Evolutionary conservation across 1,140 invertebrate species (phyloP), one percentile per base, ranked within the genome.

Genomic region (Delia radicum): DNA sequence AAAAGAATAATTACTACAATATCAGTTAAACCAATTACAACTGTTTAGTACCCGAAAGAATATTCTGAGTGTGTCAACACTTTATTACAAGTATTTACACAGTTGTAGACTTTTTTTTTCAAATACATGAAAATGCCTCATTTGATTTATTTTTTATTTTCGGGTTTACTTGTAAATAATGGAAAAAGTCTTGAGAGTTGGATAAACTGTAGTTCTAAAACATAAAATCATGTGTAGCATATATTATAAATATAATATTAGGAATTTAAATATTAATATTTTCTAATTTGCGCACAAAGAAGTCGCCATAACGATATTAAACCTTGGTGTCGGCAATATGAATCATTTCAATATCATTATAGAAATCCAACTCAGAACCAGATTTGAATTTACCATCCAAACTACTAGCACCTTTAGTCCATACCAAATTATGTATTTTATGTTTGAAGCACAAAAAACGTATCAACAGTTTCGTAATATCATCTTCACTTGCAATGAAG

Each of bases 251-350:
- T 31, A 33, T 69, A 33, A 69, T 18, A 29, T 2, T 69, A 69
- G 24, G 18, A 69, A 73, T 79, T 85, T 81, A 85, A 79, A 86
- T 84, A 61, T 84, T 84, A 75, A 86, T 83, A 74, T 80, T 84
- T 76, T 86, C 85, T 63, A 86, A 79, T 78, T 86, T 85, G 48
- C 97, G 91, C 80, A 99, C 98, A 87, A 99, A 99, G 88, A 98
- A 99, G 85, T 99, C 98, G 55, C 98, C 98, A 87, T 99, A 99
- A 75, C 97, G 91, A 86, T 98, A 94, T 2, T 97, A 97, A 33
- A 99, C 97, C 87, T 99, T 99, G 0, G 98, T 99, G 83, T 99
- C 98, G 13, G 98, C 98, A 86, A 99, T 99, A 86, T 99, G 97
- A 79, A 99, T 98, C 98, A 99, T 99, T 79, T 98, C 94, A 87